phyloP scores from a whole-genome alignment of 1,140 invertebrate genomes.

The Oscheius sp. region DNA sequence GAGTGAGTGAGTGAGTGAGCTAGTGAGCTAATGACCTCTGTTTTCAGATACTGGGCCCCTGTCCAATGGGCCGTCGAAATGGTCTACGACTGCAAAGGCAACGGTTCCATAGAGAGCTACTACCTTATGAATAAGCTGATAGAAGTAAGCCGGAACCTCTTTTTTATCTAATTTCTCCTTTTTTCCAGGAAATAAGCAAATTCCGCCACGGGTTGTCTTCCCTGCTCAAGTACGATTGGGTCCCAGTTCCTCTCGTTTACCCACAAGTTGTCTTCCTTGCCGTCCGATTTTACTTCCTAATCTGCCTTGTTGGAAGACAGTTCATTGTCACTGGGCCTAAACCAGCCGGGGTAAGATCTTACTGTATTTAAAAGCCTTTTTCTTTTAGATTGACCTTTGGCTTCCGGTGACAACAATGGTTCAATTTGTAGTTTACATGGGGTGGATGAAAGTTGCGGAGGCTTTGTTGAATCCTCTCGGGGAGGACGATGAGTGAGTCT shows the following conservation, averaged over 20 bases:
- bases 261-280: slow-evolving; percentile 75
- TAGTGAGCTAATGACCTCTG: neutral
- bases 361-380: neutral
- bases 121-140: slow-evolving; percentile 32
- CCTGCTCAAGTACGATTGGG: slow-evolving; percentile 63
- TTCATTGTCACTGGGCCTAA: slow-evolving; percentile 31
- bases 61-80: slow-evolving; percentile 34
- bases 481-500: slow-evolving; percentile 53
- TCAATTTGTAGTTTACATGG: slow-evolving; percentile 55
- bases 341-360: slow-evolving; percentile 7
- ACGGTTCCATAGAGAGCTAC: slow-evolving; percentile 21
- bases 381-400: slow-evolving; percentile 50
- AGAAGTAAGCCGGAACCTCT: neutral
- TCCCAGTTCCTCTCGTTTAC: slow-evolving; percentile 68
- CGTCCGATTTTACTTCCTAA: slow-evolving; percentile 39
- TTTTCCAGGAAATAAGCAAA: slow-evolving; percentile 21
- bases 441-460: slow-evolving; percentile 61
- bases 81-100: slow-evolving; percentile 30
- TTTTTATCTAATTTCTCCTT: neutral
- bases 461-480: slow-evolving; percentile 58
- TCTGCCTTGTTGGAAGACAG: slow-evolving; percentile 37
- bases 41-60: slow-evolving; percentile 31
- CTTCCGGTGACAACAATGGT: slow-evolving; percentile 54
- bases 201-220: slow-evolving; percentile 30
- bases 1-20: no score